phyloP scores from a whole-genome alignment of 2,113 vertebrate species.

The Chroicocephalus ridibundus region DNA sequence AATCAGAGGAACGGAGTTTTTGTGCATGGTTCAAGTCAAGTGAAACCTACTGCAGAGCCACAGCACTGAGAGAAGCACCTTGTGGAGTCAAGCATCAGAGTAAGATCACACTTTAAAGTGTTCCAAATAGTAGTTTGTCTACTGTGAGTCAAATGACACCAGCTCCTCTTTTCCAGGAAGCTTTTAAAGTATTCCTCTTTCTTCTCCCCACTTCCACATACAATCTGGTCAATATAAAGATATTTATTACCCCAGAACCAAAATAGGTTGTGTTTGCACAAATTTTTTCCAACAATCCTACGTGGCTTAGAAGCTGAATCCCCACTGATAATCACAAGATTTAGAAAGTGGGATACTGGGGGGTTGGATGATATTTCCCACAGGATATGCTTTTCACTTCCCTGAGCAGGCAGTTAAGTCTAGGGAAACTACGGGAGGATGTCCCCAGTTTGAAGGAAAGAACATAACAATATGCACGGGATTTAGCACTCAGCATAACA shows the following conservation, averaged over 20 bases:
- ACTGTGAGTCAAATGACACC: background rate
- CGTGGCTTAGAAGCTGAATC: background rate
- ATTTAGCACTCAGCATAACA: background rate
- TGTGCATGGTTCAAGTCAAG: background rate
- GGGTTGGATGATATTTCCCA: background rate
- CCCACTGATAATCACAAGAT: background rate
- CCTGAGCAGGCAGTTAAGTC: background rate
- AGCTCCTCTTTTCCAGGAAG: background rate
- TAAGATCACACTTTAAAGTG: background rate
- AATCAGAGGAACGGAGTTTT: background rate
- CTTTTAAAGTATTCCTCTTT: background rate
- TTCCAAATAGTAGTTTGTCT: background rate
- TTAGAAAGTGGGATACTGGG: background rate
- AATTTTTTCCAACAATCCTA: background rate
- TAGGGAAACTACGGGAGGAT: background rate
- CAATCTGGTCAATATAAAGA: background rate
- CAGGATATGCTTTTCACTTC: background rate
- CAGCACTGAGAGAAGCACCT: background rate
- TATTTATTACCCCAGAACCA: background rate
- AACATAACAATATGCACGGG: background rate
- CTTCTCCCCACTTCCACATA: background rate
- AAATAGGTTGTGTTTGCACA: background rate
- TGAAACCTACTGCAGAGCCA: background rate
- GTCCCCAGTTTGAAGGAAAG: background rate
- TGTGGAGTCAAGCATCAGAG: background rate